Percentiles rank a stretch among this genome's conserved stretches.
These are phyloP conservation scores for Peucedramus taeniatus DNA, from an alignment of 2,113 vertebrate genomes.

Conservation along the genomic window DNA sequence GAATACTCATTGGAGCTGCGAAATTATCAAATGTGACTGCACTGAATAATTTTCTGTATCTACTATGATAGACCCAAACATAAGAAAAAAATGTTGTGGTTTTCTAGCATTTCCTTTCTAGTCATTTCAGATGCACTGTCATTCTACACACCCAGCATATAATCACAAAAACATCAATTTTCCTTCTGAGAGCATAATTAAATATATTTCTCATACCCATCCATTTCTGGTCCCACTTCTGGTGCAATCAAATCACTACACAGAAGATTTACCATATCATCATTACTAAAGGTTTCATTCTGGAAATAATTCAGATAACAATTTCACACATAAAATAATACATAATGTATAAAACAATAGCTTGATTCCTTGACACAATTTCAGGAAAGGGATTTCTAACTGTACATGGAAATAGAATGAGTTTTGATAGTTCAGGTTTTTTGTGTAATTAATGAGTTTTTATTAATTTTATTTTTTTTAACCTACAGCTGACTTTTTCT, in stretches of 20 bases:
- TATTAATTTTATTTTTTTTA: neutral
- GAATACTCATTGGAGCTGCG: neutral
- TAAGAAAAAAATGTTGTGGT: neutral
- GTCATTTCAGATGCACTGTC: neutral
- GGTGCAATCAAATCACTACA: neutral
- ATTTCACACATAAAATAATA: neutral
- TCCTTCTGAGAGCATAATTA: neutral
- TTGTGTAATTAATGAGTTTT: neutral
- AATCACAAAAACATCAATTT: neutral
- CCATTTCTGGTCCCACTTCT: neutral
- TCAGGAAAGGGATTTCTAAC: neutral
- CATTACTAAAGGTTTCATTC: neutral
- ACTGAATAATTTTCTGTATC: neutral
- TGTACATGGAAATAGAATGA: neutral
- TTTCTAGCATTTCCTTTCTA: neutral
- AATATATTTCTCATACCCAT: neutral
- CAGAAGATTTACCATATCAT: neutral
- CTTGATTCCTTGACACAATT: neutral
- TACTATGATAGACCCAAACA: neutral
- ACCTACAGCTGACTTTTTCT: neutral
- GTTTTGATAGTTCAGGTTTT: neutral
- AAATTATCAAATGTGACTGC: neutral
- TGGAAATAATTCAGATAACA: neutral
- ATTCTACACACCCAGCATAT: neutral
- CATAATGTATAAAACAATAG: neutral